Base-by-base conservation (phyloP, 2,797 vertebrate genomes). In the Enteromius fasciolatus region DNA sequence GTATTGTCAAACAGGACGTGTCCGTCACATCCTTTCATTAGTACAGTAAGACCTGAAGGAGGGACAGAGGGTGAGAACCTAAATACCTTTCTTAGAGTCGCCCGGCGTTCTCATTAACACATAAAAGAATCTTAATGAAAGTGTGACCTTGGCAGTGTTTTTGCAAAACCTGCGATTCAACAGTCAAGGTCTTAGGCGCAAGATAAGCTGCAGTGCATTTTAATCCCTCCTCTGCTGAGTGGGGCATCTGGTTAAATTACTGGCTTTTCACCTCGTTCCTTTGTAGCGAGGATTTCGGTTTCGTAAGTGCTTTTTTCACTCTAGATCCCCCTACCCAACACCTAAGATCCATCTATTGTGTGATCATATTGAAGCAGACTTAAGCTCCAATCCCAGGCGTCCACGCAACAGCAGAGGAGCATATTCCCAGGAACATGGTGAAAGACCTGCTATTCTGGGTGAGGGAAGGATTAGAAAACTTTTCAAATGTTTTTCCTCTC, bases 191-290 rank as follows among this genome's bases (percentile, higher is more conserved):
- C 93, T 93, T 91, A 89, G 90, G 87, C 90, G 89, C 82, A 92
- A 77, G 93, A 94, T 94, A 94, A 94, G 94, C 92, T 89, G 88
- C 86, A 87, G 90, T 89, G 91, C 88, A 90, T 92, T 94, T 94
- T 94, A 94, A 94, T 95, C 94, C 93, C 87, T 88, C 84, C 88
- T 88, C 85, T 94, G 94, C 94, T 94, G 94, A 95, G 91, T 93
- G 89, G 90, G 89, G 92, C 93, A 93, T 93, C 92, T 94, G 90
- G 91, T 94, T 94, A 94, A 94, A 94, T 91, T 92, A 93, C 91
- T 90, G 91, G 89, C 92, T 93, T 93, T 93, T 94, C 91, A 91
- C 91, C 90, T 91, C 88, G 81, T 89, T 85, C 90, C 93, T 86
- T 93, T 94, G 90, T 92, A 91, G 88, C 86, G 39, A 66, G 87